Evolutionary conservation across 2,888 invertebrate genomes (phyloP).

Genomic region (Acleris cristana): DNA sequence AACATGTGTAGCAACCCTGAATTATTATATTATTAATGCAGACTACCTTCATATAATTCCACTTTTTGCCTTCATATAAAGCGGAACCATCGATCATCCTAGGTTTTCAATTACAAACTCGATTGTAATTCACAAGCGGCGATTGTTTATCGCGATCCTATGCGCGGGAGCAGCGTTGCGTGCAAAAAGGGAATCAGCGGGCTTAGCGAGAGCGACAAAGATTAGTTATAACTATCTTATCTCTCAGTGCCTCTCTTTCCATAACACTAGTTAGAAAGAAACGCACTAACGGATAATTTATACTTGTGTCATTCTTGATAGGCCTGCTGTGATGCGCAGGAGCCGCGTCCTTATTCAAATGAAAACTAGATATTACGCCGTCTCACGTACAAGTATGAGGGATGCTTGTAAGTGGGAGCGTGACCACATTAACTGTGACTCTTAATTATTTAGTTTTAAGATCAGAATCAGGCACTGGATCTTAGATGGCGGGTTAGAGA

Average conservation of each 20-base stretch:
- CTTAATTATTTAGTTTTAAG: slow-evolving; percentile 13
- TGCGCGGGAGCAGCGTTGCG: slow-evolving; percentile 44
- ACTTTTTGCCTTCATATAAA: slow-evolving; percentile 21
- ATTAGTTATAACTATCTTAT: background rate
- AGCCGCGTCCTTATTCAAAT: background rate
- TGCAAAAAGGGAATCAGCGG: slow-evolving; percentile 31
- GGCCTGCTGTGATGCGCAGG: slow-evolving; percentile 1
- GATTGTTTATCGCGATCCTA: slow-evolving; percentile 48
- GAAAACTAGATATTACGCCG: background rate
- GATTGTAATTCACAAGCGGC: slow-evolving; percentile 49
- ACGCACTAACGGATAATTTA: too few species aligned
- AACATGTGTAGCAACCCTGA: too few species aligned
- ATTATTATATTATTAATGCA: too few species aligned
- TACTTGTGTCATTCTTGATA: too few species aligned
- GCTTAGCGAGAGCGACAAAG: too few species aligned
- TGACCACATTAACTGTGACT: slow-evolving; percentile 7
- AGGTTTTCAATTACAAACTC: slow-evolving; percentile 53
- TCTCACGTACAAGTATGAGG: slow-evolving; percentile 4
- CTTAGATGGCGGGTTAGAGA: slow-evolving; percentile 49
- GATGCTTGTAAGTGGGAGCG: slow-evolving; percentile 10
- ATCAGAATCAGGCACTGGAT: slow-evolving; percentile 44
- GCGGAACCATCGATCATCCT: slow-evolving; percentile 44
- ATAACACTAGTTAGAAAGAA: too few species aligned
- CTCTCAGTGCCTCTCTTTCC: background rate
- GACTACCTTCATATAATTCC: slow-evolving; percentile 2